These are phyloP conservation scores for Channallabes apus DNA, from an alignment of 2,797 vertebrate genomes.

Conservation along the genomic window DNA sequence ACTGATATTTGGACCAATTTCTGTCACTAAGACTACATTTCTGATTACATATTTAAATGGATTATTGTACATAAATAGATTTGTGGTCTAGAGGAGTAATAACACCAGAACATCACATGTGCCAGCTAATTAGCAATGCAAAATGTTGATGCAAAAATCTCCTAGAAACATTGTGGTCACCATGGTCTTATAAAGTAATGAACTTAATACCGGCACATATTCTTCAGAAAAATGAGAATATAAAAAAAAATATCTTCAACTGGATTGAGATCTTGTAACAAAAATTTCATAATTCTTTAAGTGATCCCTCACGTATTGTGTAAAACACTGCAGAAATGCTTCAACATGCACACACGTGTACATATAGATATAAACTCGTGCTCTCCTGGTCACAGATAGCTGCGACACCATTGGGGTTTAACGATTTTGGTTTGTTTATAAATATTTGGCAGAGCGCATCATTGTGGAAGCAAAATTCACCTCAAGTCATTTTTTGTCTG, in stretches of 20 bases:
- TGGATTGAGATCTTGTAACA: neutral
- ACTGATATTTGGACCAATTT: neutral
- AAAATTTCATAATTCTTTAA: neutral
- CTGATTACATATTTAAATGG: no score
- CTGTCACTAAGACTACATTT: no score
- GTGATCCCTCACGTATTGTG: neutral
- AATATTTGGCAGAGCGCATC: neutral
- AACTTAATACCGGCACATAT: neutral
- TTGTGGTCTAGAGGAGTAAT: no score
- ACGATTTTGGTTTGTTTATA: neutral
- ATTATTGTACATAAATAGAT: no score
- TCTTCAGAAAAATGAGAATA: neutral
- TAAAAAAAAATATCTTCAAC: neutral
- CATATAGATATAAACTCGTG: neutral
- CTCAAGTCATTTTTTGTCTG: neutral
- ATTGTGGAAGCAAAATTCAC: neutral
- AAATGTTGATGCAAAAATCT: neutral
- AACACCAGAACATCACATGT: neutral
- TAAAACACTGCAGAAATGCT: neutral
- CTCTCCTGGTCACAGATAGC: neutral
- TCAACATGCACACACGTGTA: no score
- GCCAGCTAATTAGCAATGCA: neutral
- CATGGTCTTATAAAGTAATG: neutral
- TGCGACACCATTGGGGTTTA: neutral
- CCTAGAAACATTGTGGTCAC: neutral